Conservation (phyloP, 2,888 invertebrate species). For the Sericinus montela region DNA sequence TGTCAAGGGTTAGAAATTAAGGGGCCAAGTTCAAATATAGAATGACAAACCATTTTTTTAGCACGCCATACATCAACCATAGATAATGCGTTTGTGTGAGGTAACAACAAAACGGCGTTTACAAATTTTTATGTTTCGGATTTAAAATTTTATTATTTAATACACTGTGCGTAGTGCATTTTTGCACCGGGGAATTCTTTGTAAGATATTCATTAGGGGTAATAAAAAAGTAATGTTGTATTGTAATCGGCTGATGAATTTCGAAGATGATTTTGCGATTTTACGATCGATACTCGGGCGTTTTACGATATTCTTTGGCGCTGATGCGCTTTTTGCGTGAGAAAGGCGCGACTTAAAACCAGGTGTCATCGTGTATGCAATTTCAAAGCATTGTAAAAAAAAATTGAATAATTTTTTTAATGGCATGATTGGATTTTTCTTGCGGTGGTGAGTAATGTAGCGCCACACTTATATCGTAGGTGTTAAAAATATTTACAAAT, state of each 20-base stretch:
- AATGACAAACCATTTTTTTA: constrained; percentile 55
- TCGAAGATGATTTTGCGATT: constrained; percentile 70
- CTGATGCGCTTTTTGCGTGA: constrained; percentile 48
- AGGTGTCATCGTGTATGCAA: background rate
- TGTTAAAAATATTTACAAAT: background rate
- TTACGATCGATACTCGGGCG: constrained; percentile 60
- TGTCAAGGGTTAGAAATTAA: constrained; percentile 45
- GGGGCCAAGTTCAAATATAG: constrained; percentile 59
- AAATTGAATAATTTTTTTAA: background rate
- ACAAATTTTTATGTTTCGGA: constrained; percentile 70
- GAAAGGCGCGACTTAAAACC: constrained; percentile 35
- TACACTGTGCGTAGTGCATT: constrained; percentile 42
- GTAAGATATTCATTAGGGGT: constrained; percentile 65
- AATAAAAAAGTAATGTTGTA: constrained; percentile 71
- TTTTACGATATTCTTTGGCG: constrained; percentile 57
- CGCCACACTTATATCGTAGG: background rate
- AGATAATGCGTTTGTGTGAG: constrained; percentile 37
- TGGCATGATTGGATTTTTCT: background rate
- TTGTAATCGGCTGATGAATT: constrained; percentile 70
- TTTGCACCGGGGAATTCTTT: constrained; percentile 22
- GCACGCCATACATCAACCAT: constrained; percentile 51
- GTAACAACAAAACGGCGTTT: constrained; percentile 48
- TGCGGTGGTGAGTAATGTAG: too few species aligned
- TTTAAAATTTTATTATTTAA: constrained; percentile 69
- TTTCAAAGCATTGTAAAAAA: background rate